Evolutionary conservation across 2,888 invertebrate species (phyloP).

Genomic region (Zelleria hepariella): DNA sequence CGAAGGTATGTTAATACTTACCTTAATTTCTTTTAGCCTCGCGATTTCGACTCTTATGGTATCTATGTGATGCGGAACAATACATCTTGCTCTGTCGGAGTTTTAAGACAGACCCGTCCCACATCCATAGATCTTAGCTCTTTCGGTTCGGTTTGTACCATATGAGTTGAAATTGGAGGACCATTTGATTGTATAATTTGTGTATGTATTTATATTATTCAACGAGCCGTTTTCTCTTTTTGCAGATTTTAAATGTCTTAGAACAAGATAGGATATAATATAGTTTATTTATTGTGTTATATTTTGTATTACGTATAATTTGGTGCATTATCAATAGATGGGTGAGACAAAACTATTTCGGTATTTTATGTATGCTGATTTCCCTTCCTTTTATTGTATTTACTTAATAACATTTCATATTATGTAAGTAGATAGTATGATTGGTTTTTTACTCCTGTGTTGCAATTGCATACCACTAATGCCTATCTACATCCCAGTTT

Average conservation of each 20-base stretch:
- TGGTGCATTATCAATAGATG: neutral
- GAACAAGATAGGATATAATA: conserved; percentile 11
- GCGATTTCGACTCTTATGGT: neutral
- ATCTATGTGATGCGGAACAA: no score
- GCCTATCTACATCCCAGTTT: neutral
- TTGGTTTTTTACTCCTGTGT: no score
- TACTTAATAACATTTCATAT: no score
- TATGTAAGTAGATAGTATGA: no score
- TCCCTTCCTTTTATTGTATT: neutral
- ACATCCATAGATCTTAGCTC: no score
- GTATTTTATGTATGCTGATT: neutral
- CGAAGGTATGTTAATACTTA: conserved; percentile 77
- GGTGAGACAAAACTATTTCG: neutral
- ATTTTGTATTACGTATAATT: neutral
- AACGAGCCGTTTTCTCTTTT: no score
- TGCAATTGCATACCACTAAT: no score
- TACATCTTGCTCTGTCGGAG: neutral
- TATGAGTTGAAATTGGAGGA: no score
- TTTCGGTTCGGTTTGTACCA: no score
- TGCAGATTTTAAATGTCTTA: conserved; percentile 10
- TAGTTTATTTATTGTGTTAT: conserved; percentile 13
- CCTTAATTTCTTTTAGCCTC: neutral
- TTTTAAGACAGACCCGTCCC: no score
- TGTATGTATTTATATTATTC: no score
- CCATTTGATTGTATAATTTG: no score